phyloP scores from a whole-genome alignment of 2,113 vertebrate species.

The Myodes glareolus region DNA sequence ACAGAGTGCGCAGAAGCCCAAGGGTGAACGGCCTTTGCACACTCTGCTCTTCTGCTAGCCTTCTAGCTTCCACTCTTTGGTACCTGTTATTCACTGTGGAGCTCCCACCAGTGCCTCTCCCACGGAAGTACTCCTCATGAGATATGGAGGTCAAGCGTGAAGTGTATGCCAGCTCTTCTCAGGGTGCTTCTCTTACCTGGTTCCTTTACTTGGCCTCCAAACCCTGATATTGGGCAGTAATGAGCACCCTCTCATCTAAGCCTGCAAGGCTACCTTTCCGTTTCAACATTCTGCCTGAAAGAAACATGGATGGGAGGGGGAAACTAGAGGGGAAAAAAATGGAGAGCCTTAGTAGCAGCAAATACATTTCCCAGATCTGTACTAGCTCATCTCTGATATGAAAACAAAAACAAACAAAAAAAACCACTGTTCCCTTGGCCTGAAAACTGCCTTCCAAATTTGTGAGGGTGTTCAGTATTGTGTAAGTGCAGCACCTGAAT shows the following conservation, averaged over 20 bases:
- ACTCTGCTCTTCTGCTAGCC: not conserved
- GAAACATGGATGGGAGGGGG: not conserved
- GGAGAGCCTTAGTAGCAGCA: not conserved
- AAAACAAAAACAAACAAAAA: not conserved
- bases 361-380: not conserved
- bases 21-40: not conserved
- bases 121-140: not conserved
- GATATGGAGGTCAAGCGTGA: not conserved
- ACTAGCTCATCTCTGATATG: not conserved
- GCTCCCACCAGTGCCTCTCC: not conserved
- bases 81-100: not conserved
- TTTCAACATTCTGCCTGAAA: not conserved
- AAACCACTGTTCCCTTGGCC: not conserved
- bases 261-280: not conserved
- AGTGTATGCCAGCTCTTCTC: not conserved
- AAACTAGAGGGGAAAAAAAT: not conserved
- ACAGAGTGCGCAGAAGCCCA: not conserved
- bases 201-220: not conserved
- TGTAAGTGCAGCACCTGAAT: conserved; percentile 36
- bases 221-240: not conserved
- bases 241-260: not conserved
- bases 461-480: conserved; percentile 30
- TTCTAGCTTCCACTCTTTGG: not conserved
- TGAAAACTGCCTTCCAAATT: conserved; percentile 19
- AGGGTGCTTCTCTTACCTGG: not conserved